Evolutionary conservation across 2,888 invertebrate species (phyloP).

Genomic region (Melolontha melolontha): DNA sequence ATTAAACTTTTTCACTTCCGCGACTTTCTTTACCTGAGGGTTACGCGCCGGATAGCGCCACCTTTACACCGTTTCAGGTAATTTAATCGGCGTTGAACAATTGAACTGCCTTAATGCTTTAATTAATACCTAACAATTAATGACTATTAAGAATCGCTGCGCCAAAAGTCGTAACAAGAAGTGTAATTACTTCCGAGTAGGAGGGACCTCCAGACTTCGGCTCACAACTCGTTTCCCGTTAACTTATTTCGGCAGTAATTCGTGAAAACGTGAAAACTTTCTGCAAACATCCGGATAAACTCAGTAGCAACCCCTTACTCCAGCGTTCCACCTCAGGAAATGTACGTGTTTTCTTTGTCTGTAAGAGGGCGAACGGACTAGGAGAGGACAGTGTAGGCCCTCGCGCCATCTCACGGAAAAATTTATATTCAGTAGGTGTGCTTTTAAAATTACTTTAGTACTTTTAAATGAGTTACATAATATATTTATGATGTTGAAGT

Average conservation of each 20-base stretch:
- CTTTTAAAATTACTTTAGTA: constrained; percentile 60
- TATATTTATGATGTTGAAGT: constrained; percentile 56
- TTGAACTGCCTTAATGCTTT: constrained; percentile 52
- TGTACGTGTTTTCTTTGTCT: constrained; percentile 57
- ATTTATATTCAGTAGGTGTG: constrained; percentile 59
- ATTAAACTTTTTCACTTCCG: constrained; percentile 4
- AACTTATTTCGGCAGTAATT: constrained; percentile 61
- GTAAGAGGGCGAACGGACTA: constrained; percentile 10
- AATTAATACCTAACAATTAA: constrained; percentile 57
- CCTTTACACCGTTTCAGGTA: constrained; percentile 41
- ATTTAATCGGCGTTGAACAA: constrained; percentile 49
- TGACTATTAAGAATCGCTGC: constrained; percentile 57
- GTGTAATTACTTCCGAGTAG: constrained; percentile 56
- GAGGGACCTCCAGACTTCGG: constrained; percentile 47
- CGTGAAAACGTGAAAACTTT: constrained; percentile 60
- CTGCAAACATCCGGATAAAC: constrained; percentile 60
- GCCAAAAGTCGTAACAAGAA: constrained; percentile 54
- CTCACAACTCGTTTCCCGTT: constrained; percentile 36
- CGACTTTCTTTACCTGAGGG: neutral
- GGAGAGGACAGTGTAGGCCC: neutral
- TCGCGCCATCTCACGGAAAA: constrained; percentile 39
- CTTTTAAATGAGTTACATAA: constrained; percentile 60
- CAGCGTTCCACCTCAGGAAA: constrained; percentile 40
- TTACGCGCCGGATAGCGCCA: constrained; percentile 12
- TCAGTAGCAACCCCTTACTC: constrained; percentile 45